These are phyloP conservation scores for Idaea biselata DNA, from an alignment of 2,888 invertebrate species.

Conservation along the genomic window DNA sequence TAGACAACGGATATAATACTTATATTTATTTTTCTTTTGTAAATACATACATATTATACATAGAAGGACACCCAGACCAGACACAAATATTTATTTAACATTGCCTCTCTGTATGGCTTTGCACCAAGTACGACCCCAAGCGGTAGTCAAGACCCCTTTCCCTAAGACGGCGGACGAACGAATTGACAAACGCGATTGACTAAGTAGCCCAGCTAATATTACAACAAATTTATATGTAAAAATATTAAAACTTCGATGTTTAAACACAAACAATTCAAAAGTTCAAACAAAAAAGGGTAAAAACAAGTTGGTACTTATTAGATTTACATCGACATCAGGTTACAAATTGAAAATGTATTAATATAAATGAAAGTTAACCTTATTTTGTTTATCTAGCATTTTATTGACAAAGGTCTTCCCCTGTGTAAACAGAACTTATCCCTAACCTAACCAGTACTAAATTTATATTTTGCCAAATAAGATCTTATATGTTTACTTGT, in stretches of 20 bases:
- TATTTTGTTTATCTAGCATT: conserved; percentile 34
- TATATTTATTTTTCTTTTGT: too few relatives aligned
- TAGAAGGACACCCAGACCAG: too few relatives aligned
- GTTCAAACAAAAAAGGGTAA: conserved; percentile 2
- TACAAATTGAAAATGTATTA: conserved; percentile 18
- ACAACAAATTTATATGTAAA: too few relatives aligned
- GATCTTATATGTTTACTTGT: conserved; percentile 31
- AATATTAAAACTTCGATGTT: not conserved
- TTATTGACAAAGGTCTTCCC: conserved; percentile 43
- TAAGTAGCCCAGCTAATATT: too few relatives aligned
- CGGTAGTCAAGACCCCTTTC: too few relatives aligned
- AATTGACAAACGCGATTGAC: too few relatives aligned
- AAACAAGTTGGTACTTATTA: not conserved
- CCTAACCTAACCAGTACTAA: conserved; percentile 32
- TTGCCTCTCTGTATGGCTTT: too few relatives aligned
- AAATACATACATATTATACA: too few relatives aligned
- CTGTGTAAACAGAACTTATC: conserved; percentile 36
- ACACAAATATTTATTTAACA: too few relatives aligned
- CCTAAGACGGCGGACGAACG: too few relatives aligned
- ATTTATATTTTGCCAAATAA: conserved; percentile 37
- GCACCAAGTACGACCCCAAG: too few relatives aligned
- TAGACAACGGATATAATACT: too few relatives aligned
- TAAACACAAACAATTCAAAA: not conserved
- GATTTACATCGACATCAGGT: conserved; percentile 2
- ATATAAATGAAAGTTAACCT: conserved; percentile 30